Percentiles rank a stretch among this genome's conserved stretches.
Conservation (phyloP, 53 echinoderm and acorn worm species). For the Hippasteria phrygiana region DNA sequence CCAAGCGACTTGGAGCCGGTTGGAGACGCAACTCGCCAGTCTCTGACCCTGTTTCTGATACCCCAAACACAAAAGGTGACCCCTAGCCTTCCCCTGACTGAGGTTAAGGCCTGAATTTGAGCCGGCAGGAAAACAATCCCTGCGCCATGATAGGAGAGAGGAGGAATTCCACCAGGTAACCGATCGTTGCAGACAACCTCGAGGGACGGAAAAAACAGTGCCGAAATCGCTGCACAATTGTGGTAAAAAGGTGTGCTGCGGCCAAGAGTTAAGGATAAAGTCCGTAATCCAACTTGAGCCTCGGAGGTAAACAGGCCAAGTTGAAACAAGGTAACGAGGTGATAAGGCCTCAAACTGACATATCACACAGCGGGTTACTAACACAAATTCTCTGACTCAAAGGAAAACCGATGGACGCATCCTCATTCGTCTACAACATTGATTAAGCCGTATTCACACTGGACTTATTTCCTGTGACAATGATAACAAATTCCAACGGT, state of each 20-base stretch:
- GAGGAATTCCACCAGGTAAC: conserved; percentile 53
- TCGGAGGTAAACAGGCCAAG: conserved; percentile 41
- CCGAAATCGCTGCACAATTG: conserved; percentile 30
- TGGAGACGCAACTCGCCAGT: conserved; percentile 4
- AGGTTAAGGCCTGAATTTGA: conserved; percentile 49
- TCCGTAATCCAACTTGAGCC: conserved; percentile 42
- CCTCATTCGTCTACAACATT: too few species aligned
- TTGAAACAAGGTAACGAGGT: conserved; percentile 56
- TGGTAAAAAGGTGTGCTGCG: conserved; percentile 27
- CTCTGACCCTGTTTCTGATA: conserved; percentile 58
- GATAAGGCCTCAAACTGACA: conserved; percentile 40
- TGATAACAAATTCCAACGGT: too few species aligned
- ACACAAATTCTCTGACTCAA: conserved; percentile 1
- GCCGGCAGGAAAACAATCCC: conserved; percentile 59
- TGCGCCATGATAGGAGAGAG: conserved; percentile 53
- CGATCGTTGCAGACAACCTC: conserved; percentile 58
- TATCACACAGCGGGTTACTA: background rate
- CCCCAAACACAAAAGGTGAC: conserved; percentile 61
- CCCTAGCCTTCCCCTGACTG: conserved; percentile 20
- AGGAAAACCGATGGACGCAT: conserved; percentile 5
- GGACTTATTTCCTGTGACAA: too few species aligned
- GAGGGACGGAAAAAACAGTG: conserved; percentile 45
- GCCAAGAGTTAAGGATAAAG: conserved; percentile 49
- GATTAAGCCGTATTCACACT: too few species aligned
- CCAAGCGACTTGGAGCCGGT: conserved; percentile 27